These are phyloP conservation scores for Criorhina ranunculi DNA, from an alignment of 2,888 invertebrate genomes.

Conservation along the genomic window DNA sequence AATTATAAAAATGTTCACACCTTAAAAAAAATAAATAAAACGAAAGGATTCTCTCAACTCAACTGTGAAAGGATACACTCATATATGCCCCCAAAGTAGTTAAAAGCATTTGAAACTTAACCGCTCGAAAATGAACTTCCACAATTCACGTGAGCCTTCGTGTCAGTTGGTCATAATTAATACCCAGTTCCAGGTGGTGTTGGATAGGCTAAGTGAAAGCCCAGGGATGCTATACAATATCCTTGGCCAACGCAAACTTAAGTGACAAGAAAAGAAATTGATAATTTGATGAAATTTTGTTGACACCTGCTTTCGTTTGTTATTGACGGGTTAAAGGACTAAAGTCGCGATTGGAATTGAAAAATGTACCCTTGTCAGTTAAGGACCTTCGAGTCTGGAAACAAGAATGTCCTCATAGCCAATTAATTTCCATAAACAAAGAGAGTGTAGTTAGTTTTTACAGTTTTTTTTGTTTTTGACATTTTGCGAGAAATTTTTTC, in stretches of 20 bases:
- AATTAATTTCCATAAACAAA: constrained; percentile 55
- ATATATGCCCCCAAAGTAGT: constrained; percentile 34
- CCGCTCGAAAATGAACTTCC: constrained; percentile 68
- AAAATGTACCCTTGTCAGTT: constrained; percentile 9
- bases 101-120: constrained; percentile 71
- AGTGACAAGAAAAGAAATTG: constrained; percentile 12
- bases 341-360: constrained; percentile 41
- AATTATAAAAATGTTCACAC: constrained; percentile 76
- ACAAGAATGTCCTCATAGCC: constrained; percentile 37
- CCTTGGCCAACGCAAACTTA: constrained; percentile 32
- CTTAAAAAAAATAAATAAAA: constrained; percentile 51
- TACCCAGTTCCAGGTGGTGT: constrained; percentile 46
- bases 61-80: neutral
- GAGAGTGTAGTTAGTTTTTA: constrained; percentile 25
- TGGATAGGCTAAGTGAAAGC: constrained; percentile 28
- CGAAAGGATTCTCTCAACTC: constrained; percentile 58
- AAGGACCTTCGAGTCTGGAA: neutral
- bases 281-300: constrained; percentile 7
- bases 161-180: constrained; percentile 68
- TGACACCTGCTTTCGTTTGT: constrained; percentile 39
- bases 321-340: constrained; percentile 27
- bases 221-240: constrained; percentile 27
- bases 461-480: constrained; percentile 24
- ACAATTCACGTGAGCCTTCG: constrained; percentile 72
- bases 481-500: constrained; percentile 49